Evolutionary conservation across 2,113 vertebrate genomes (phyloP), one percentile per base, ranked within the genome.

Genomic region (Pao palembangensis): DNA sequence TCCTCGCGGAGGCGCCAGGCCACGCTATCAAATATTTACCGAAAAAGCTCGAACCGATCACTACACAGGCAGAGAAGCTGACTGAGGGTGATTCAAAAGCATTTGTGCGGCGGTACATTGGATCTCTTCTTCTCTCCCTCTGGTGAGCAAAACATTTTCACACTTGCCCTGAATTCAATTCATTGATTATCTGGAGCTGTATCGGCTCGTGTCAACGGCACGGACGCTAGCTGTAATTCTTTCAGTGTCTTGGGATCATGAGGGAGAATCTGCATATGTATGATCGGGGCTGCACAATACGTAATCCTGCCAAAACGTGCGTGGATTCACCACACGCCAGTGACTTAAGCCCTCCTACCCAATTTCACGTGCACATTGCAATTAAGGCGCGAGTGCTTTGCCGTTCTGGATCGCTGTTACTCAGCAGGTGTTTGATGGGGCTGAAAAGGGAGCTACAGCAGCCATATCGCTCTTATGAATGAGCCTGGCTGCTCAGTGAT

Each of bases 1-100:
- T 80, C 76, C 69, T 73, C 4, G 8, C 15, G 69, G 79, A 85
- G 65, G 79, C 64, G 31, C 62, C 58, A 44, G 61, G 59, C 72
- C 77, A 20, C 21, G 50, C 63, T 58, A 89, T 88, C 76, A 87
- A 87, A 84, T 87, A 88, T 87, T 88, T 85, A 89, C 79, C 58
- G 53, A 76, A 77, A 38, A 80, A 75, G 61, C 70, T 76, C 73
- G 57, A 81, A 72, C 53, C 65, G 46, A 76, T 83, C 69, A 66
- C 62, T 64, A 69, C 47, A 55, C 52, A 2, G 48, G n/a, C 52
- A 21, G 63, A 38, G 50, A 63, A 47, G 49, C 47, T 0, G 42
- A 65, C 60, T 69, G 71, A 69, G 69, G 61, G 61, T 16, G 51
- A 74, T 64, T 84, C 70, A 60, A 71, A 80, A 78, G 75, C 83